These are phyloP conservation scores for Atta cephalotes DNA, from an alignment of 1,140 invertebrate species.

Conservation along the genomic window DNA sequence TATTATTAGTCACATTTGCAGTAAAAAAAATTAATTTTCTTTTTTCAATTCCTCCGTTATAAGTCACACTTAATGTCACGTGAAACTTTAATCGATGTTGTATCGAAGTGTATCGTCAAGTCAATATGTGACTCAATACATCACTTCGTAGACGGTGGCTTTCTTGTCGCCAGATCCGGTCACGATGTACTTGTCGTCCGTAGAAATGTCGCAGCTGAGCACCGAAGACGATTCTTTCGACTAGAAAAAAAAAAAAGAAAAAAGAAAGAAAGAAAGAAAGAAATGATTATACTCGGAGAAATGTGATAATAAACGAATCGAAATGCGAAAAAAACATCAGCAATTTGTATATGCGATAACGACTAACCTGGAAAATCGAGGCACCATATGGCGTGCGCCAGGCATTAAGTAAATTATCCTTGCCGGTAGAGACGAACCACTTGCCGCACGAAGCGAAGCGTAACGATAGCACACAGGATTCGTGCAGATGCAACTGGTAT, in stretches of 20 bases:
- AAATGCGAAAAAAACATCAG: not conserved
- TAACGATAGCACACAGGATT: constrained; percentile 99
- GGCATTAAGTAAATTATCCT: constrained; percentile 99
- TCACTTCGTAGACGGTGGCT: constrained; percentile 99
- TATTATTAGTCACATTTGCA: not conserved
- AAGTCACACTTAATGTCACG: constrained; percentile 67
- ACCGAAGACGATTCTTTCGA: constrained; percentile 99
- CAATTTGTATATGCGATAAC: not conserved
- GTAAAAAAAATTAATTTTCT: constrained; percentile 28
- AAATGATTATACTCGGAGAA: constrained; percentile 8
- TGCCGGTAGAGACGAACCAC: constrained; percentile 99
- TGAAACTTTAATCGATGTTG: constrained; percentile 75
- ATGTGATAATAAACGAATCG: not conserved
- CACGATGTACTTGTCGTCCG: constrained; percentile 99
- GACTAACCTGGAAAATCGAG: constrained; percentile 97
- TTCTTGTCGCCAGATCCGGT: constrained; percentile 99
- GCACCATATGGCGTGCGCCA: constrained; percentile 99
- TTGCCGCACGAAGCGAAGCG: constrained; percentile 98
- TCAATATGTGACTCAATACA: constrained; percentile 89
- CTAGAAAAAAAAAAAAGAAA: constrained; percentile 88
- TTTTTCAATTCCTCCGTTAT: constrained; percentile 30
- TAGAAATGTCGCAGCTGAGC: constrained; percentile 99
- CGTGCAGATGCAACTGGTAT: constrained; percentile 98
- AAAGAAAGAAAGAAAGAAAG: constrained; percentile 70
- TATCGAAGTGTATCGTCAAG: constrained; percentile 52